Evolutionary conservation across 2,888 invertebrate genomes (phyloP).

Genomic region (Catocala nupta): DNA sequence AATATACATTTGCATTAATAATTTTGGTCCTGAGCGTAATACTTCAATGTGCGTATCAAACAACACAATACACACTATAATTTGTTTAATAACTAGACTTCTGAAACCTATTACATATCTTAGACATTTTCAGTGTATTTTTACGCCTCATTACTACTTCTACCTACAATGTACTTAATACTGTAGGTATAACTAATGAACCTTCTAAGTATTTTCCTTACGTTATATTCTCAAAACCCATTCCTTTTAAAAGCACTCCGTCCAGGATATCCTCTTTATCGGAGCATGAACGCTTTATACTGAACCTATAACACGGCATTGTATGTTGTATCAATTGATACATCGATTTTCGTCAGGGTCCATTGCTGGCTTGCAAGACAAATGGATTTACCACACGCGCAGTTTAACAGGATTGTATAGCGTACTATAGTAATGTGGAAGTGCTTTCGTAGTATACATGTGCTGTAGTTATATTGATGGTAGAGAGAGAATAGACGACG

Average conservation of each 20-base stretch:
- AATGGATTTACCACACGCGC: conserved; percentile 58
- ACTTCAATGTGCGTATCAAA: too few species aligned
- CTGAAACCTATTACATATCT: too few species aligned
- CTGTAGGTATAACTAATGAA: background rate
- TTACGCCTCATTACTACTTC: too few species aligned
- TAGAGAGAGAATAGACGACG: too few species aligned
- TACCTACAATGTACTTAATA: too few species aligned
- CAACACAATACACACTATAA: too few species aligned
- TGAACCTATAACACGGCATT: conserved; percentile 5
- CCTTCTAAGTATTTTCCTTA: background rate
- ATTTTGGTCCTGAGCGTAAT: too few species aligned
- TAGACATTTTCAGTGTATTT: too few species aligned
- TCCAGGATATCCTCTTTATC: conserved; percentile 21
- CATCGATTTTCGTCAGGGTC: conserved; percentile 61
- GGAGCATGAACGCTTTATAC: conserved; percentile 15
- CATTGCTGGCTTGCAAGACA: conserved; percentile 58
- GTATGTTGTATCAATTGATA: conserved; percentile 47
- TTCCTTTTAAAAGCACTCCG: conserved; percentile 21
- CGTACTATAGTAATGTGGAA: conserved; percentile 18
- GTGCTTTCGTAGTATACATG: conserved; percentile 3
- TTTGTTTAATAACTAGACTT: too few species aligned
- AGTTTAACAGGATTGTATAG: conserved; percentile 46
- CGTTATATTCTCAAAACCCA: background rate
- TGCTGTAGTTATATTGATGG: too few species aligned
- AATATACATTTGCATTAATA: too few species aligned